phyloP scores from a whole-genome alignment of 2,113 vertebrate genomes.

The Eidolon helvum region DNA sequence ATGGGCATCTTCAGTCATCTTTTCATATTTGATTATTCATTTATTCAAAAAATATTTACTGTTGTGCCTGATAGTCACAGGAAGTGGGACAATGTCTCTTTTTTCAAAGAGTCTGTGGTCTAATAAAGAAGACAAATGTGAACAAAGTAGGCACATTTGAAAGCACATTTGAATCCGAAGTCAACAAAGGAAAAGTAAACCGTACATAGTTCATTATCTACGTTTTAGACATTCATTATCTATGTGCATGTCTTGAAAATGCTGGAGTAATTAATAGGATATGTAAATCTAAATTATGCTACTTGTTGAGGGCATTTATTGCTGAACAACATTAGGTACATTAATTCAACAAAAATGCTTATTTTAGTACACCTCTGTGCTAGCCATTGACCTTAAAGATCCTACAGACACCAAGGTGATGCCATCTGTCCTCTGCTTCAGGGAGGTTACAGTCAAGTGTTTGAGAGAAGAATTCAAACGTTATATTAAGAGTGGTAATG shows the following conservation, averaged over 20 bases:
- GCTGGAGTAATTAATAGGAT: not conserved
- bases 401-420: not conserved
- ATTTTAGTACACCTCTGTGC: not conserved
- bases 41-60: conserved; percentile 17
- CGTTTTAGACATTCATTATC: not conserved
- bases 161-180: not conserved
- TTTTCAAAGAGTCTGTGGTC: not conserved
- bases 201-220: not conserved
- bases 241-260: not conserved
- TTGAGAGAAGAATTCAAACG: not conserved
- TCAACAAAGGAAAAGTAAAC: not conserved
- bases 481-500: not conserved
- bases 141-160: not conserved
- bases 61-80: not conserved
- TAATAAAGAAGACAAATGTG: not conserved
- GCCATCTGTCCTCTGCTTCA: not conserved
- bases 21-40: not conserved
- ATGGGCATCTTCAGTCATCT: not conserved
- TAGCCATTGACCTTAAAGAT: not conserved
- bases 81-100: not conserved
- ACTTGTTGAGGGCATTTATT: not conserved
- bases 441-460: not conserved
- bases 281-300: not conserved
- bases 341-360: not conserved
- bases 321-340: not conserved